Evolutionary conservation across 2,888 invertebrate species (phyloP).

Genomic region (Drosophila picticornis): DNA sequence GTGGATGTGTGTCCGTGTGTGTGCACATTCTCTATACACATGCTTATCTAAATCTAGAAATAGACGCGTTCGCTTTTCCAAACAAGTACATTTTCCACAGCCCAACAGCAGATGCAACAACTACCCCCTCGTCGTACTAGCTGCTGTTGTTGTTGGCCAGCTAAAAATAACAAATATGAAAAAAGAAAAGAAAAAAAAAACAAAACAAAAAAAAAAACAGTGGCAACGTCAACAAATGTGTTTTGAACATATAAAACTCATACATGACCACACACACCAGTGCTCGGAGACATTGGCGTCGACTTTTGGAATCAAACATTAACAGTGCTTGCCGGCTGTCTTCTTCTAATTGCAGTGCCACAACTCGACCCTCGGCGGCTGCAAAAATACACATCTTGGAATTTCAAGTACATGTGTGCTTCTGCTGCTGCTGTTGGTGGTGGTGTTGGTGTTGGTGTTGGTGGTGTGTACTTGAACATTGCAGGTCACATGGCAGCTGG

Average conservation of each 20-base stretch:
- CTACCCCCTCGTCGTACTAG: constrained; percentile 40
- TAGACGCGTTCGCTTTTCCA: constrained; percentile 33
- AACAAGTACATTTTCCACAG: constrained; percentile 41
- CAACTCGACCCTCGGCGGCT: constrained; percentile 71
- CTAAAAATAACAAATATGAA: constrained; percentile 65
- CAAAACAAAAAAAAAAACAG: constrained; percentile 14
- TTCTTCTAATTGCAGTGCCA: constrained; percentile 73
- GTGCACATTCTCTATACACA: neutral
- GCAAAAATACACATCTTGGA: constrained; percentile 74
- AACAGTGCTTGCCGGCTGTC: constrained; percentile 56
- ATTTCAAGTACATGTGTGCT: constrained; percentile 69
- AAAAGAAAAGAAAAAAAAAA: neutral
- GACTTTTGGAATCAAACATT: constrained; percentile 62
- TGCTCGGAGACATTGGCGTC: constrained; percentile 31
- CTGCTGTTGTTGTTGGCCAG: constrained; percentile 28
- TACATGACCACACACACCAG: constrained; percentile 33
- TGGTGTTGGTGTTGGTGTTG: neutral
- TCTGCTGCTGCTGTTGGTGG: neutral
- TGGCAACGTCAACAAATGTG: constrained; percentile 46
- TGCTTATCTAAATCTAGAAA: constrained; percentile 8
- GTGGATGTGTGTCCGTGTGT: neutral
- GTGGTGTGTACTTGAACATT: constrained; percentile 60
- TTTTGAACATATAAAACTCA: constrained; percentile 42
- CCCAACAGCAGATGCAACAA: constrained; percentile 16
- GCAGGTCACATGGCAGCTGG: constrained; percentile 65